phyloP scores from a whole-genome alignment of 2,797 vertebrate species.

The Tauraco hartlaubi region DNA sequence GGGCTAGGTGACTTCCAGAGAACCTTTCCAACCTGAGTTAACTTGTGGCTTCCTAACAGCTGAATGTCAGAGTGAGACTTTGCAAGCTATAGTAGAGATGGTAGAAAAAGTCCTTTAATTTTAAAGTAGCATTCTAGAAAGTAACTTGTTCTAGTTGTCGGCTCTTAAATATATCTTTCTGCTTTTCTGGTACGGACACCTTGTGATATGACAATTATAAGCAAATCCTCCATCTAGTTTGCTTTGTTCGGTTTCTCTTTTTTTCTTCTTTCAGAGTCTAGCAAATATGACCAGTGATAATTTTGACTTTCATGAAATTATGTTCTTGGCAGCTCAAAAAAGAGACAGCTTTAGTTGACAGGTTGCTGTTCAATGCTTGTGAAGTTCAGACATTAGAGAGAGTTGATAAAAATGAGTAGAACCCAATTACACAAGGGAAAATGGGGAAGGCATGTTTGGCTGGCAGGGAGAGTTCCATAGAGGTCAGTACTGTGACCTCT shows the following conservation, averaged over 20 bases:
- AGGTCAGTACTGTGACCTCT: not conserved
- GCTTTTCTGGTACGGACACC: conserved; percentile 1
- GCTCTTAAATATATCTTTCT: not conserved
- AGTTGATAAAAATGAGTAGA: not conserved
- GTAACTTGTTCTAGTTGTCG: not conserved
- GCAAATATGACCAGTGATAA: not conserved
- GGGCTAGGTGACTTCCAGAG: not conserved
- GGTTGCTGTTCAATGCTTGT: not conserved
- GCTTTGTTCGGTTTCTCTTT: not conserved
- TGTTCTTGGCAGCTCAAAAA: not conserved
- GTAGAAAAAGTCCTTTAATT: not conserved
- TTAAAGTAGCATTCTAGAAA: not conserved
- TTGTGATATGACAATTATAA: not conserved
- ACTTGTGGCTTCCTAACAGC: not conserved
- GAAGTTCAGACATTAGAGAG: not conserved
- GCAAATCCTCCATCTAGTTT: not conserved
- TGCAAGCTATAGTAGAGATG: not conserved
- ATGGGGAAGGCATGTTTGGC: not conserved
- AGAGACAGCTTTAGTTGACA: not conserved
- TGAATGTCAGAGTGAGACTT: not conserved
- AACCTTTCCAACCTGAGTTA: not conserved
- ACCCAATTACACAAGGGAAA: not conserved
- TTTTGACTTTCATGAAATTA: not conserved
- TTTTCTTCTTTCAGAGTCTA: not conserved
- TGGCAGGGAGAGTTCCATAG: not conserved